Percentiles rank a stretch among this genome's conserved stretches.
Evolutionary conservation across 2,113 vertebrate genomes (phyloP).

Genomic region (Hyla sarda): DNA sequence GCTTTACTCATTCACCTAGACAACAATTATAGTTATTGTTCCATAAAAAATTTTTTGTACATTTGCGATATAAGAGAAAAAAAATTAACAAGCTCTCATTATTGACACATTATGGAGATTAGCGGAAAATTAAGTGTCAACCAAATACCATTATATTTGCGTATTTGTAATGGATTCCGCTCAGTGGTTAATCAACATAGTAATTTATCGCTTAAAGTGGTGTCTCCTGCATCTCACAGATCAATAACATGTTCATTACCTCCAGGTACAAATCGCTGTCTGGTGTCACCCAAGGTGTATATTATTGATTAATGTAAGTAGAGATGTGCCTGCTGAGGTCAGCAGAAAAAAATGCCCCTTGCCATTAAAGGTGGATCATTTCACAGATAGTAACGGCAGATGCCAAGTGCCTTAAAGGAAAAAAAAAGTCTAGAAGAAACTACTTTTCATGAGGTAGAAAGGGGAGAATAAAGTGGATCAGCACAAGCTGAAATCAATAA

Average conservation of each 20-base stretch:
- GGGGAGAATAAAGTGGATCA: conserved; percentile 59
- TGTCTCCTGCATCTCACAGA: conserved; percentile 47
- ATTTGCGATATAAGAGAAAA: background rate
- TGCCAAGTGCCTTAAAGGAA: conserved; percentile 54
- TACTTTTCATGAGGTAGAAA: conserved; percentile 58
- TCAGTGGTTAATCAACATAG: conserved; percentile 53
- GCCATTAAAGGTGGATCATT: conserved; percentile 59
- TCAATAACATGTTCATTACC: conserved; percentile 55
- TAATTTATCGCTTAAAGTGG: conserved; percentile 49
- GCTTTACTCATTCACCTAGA: too few species aligned
- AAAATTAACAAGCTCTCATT: background rate
- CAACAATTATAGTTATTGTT: background rate
- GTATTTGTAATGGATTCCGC: conserved; percentile 50
- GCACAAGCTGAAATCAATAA: conserved; percentile 60
- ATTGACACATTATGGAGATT: conserved; percentile 37
- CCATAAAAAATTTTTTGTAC: background rate
- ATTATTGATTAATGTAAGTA: conserved; percentile 54
- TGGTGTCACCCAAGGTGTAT: conserved; percentile 50
- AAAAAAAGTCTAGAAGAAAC: conserved; percentile 53
- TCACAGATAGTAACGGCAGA: conserved; percentile 45
- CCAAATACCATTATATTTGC: conserved; percentile 33
- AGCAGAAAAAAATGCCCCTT: conserved; percentile 55
- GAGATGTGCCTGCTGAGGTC: conserved; percentile 56
- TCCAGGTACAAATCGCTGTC: conserved; percentile 55
- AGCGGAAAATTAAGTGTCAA: conserved; percentile 36